phyloP scores from a whole-genome alignment of 2,797 vertebrate genomes.

The Sparidentex hasta region DNA sequence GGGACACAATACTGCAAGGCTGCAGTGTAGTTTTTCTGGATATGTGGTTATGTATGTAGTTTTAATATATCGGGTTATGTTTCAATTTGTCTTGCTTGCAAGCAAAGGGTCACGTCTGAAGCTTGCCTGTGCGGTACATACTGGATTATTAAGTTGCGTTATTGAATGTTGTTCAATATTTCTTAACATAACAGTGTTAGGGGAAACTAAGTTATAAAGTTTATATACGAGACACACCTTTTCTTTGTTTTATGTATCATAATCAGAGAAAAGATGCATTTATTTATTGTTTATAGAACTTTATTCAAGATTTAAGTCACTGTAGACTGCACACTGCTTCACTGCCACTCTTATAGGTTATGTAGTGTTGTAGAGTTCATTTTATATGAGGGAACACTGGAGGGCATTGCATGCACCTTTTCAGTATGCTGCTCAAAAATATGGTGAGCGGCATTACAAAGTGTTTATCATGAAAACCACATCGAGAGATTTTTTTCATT shows the following conservation, averaged over 20 bases:
- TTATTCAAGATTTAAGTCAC: neutral
- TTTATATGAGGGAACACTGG: neutral
- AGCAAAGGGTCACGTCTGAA: neutral
- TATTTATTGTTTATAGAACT: neutral
- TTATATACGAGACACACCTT: neutral
- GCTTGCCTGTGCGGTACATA: neutral
- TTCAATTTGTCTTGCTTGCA: constrained; percentile 22
- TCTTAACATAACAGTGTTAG: neutral
- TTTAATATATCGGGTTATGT: neutral
- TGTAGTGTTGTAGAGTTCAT: neutral
- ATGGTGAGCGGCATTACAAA: neutral
- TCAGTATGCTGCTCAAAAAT: neutral
- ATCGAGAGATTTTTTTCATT: neutral
- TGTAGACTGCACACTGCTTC: neutral
- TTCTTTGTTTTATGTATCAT: neutral
- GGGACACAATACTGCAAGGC: constrained; percentile 20
- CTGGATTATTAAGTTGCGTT: constrained; percentile 12
- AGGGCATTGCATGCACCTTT: neutral
- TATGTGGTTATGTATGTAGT: neutral
- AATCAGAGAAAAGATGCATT: neutral
- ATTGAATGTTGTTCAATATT: neutral
- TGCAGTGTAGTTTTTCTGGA: constrained; percentile 10
- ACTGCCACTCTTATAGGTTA: neutral
- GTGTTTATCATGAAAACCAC: neutral
- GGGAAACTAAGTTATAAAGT: neutral